Base-by-base conservation (phyloP, 2,888 invertebrate genomes). In the Eristalinus sepulchralis region DNA sequence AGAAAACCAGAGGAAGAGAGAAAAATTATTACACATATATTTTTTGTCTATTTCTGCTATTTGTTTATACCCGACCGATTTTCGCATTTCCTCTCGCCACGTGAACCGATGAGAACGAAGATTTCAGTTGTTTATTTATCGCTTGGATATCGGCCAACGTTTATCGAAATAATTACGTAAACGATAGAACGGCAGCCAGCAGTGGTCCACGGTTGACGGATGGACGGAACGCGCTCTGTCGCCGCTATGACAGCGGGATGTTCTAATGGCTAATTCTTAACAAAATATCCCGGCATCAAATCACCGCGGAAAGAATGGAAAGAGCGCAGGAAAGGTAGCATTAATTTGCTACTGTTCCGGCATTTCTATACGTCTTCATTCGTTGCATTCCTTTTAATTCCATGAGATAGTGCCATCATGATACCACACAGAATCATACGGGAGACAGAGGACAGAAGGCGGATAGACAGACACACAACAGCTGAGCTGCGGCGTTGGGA, bases 21-120 rank as follows among this genome's bases (percentile, higher is more conserved):
- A 59, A 59, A n/a, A 70, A 72, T 68, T 55, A 63, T 34, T 72
- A 47, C 34, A 57, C 47, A 33, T 53, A 27, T 70, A 9, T 34
- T 34, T 34, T 34, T 34, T 17, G 75, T 84, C 80, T 84, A 84
- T 84, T 80, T 79, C 75, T 55, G 83, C 36, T 27, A 20, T 70
- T 75, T 80, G 83, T 75, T 75, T 84, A 80, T 66, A 27, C 27
- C 31, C 10, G 47, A 71, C 66, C 39, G 60, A 20, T 70, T 55
- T 75, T 62, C 72, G 47, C 39, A 78, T 83, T 67, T 70, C 72
- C 88, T 88, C 72, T 88, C 78, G 80, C 82, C 89, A 86, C 86
- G 84, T 85, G 47, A 47, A 47, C 86, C 88, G 79, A 89, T 88
- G 89, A 78, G 88, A 86, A 88, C 88, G 36, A 39, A 68, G 24